A percentile compares a stretch with the other conserved stretches of the same genome.
phyloP scores from a whole-genome alignment of 2,888 invertebrate species.

The Ichneumoninae sp. region DNA sequence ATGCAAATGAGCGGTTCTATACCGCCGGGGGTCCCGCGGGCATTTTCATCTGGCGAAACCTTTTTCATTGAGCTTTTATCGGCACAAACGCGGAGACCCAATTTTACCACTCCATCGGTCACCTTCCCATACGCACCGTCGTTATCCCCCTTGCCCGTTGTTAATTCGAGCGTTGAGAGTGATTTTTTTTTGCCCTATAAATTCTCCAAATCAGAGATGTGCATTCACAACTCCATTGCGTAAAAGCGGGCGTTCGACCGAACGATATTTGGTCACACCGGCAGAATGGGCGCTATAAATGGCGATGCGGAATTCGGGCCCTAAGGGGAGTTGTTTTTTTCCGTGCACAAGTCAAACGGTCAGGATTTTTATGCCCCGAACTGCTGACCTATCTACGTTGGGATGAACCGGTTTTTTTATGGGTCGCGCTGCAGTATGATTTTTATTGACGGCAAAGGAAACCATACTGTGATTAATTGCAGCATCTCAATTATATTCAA shows the following conservation, averaged over 20 bases:
- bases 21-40: slow-evolving; percentile 4
- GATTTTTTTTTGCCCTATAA: slow-evolving; percentile 40
- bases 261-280: slow-evolving; percentile 22
- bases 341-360: slow-evolving; percentile 16
- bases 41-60: slow-evolving; percentile 36
- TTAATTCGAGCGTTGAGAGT: slow-evolving; percentile 46
- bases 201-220: slow-evolving; percentile 60
- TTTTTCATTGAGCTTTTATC: slow-evolving; percentile 35
- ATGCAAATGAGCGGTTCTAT: slow-evolving; percentile 5
- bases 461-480: background rate
- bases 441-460: background rate
- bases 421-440: background rate
- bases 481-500: background rate
- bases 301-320: background rate
- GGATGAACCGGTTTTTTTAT: background rate
- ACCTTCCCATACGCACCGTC: background rate
- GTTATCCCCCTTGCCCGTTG: slow-evolving; percentile 11
- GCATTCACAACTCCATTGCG: slow-evolving; percentile 37
- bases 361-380: slow-evolving; percentile 51
- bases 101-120: slow-evolving; percentile 8
- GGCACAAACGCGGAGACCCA: background rate
- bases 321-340: slow-evolving; percentile 28
- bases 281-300: background rate
- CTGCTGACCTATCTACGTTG: slow-evolving; percentile 38
- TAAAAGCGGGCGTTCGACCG: slow-evolving; percentile 3